Conservation (phyloP, 2,797 vertebrate genomes). For the Manis pentadactyla region DNA sequence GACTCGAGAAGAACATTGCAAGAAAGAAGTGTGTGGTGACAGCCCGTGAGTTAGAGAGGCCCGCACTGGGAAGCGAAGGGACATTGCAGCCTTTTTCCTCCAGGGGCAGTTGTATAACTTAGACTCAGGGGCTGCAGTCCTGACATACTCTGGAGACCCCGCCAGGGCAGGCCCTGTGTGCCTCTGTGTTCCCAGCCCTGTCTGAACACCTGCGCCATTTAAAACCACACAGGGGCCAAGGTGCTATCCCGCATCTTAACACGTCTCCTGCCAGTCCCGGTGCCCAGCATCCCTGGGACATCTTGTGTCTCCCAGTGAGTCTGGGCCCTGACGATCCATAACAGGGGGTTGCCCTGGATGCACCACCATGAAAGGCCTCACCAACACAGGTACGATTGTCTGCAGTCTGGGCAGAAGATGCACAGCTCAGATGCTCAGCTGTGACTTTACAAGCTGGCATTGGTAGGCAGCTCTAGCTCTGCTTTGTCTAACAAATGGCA, state of each 20-base stretch:
- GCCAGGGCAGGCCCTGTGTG: accelerated
- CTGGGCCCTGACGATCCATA: neutral
- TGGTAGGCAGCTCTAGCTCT: neutral
- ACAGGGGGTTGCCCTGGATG: neutral
- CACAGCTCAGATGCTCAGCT: accelerated
- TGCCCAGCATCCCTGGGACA: too few species aligned
- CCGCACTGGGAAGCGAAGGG: neutral
- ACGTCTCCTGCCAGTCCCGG: neutral
- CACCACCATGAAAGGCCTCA: neutral
- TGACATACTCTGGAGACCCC: neutral
- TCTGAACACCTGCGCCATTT: neutral
- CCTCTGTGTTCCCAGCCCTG: neutral
- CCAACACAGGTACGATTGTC: neutral
- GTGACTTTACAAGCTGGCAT: too few species aligned
- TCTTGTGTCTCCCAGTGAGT: accelerated
- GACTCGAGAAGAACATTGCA: neutral
- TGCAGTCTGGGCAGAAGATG: neutral
- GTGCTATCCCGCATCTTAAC: neutral
- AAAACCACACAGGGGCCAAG: neutral
- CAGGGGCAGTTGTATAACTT: neutral
- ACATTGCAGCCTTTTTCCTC: accelerated
- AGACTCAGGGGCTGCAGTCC: accelerated
- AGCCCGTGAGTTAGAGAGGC: neutral
- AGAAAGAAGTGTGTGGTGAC: neutral
- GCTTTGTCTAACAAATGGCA: neutral